These are phyloP conservation scores for Diarsia dahlii DNA, from an alignment of 2,888 invertebrate species.

Conservation along the genomic window DNA sequence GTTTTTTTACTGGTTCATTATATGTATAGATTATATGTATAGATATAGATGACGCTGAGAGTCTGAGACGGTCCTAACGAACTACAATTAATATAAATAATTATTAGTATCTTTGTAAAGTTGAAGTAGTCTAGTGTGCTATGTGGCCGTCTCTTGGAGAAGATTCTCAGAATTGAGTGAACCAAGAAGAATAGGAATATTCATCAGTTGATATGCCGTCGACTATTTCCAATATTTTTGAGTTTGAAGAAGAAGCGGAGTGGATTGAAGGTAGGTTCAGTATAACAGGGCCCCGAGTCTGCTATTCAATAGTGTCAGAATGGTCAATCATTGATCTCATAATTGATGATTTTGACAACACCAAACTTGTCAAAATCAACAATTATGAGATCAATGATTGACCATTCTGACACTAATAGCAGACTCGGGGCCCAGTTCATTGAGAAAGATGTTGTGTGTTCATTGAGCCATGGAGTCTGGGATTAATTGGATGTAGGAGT, in stretches of 20 bases:
- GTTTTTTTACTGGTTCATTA: too few relatives aligned
- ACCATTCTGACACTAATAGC: too few relatives aligned
- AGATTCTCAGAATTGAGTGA: neutral
- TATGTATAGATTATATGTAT: too few relatives aligned
- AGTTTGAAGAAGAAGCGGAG: constrained; percentile 5
- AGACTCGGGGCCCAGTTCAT: too few relatives aligned
- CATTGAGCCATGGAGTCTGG: neutral
- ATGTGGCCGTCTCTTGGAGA: neutral
- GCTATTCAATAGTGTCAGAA: too few relatives aligned
- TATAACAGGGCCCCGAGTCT: too few relatives aligned
- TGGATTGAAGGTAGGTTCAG: constrained; percentile 28
- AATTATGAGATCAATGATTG: too few relatives aligned
- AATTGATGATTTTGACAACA: too few relatives aligned
- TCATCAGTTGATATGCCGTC: constrained; percentile 8
- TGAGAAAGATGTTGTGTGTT: neutral
- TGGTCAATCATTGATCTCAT: too few relatives aligned
- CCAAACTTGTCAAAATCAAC: too few relatives aligned
- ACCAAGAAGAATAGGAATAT: neutral
- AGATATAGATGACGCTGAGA: neutral
- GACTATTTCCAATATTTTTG: neutral
- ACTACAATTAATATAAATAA: neutral
- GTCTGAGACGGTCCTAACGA: neutral
- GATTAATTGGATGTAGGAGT: too few relatives aligned
- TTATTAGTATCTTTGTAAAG: neutral
- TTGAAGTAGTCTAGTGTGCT: neutral